phyloP scores from a whole-genome alignment of 2,888 invertebrate genomes.

The Mactromeris polynyma region DNA sequence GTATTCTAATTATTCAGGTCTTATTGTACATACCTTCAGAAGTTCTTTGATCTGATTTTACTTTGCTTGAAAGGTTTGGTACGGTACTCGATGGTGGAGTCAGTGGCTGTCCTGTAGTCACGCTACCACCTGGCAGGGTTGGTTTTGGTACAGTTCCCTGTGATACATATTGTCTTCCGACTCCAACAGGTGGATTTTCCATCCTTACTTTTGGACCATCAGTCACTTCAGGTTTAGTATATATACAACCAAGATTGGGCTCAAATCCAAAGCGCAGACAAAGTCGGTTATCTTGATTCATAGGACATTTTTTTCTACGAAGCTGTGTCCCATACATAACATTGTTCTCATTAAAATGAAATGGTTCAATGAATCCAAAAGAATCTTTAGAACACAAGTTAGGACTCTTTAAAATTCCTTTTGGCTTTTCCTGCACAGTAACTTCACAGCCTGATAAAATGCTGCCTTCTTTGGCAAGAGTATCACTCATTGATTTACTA shows the following conservation, averaged over 20 bases:
- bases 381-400: neutral
- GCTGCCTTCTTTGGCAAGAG: neutral
- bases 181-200: too few species aligned
- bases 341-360: conserved; percentile 35
- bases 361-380: conserved; percentile 27
- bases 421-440: neutral
- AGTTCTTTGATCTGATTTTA: too few species aligned
- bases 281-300: conserved; percentile 57
- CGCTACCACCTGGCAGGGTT: too few species aligned
- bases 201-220: too few species aligned
- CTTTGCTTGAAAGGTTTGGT: too few species aligned
- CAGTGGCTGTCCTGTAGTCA: too few species aligned
- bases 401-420: conserved; percentile 28
- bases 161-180: too few species aligned
- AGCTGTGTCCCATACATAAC: conserved; percentile 23
- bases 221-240: neutral
- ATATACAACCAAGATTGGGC: conserved; percentile 34
- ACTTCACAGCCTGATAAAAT: neutral
- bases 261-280: conserved; percentile 35
- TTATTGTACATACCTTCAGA: too few species aligned
- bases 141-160: too few species aligned
- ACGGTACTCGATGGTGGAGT: too few species aligned
- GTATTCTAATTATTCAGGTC: too few species aligned
- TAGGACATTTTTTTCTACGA: conserved; percentile 23
- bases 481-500: neutral